Percentiles rank a stretch among this genome's conserved stretches.
phyloP scores from a whole-genome alignment of 2,113 vertebrate species.

The Ceyx margarethae region DNA sequence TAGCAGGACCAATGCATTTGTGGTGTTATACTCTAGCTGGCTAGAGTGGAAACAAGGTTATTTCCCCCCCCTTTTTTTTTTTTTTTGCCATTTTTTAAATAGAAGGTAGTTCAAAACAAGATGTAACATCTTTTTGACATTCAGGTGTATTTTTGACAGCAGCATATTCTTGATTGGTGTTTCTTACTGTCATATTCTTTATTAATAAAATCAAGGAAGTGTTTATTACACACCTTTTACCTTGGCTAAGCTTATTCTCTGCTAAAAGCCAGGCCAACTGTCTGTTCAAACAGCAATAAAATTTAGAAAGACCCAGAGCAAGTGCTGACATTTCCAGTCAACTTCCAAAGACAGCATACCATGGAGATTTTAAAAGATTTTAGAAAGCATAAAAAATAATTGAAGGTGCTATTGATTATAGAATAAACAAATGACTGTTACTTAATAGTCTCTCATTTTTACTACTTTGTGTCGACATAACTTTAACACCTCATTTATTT shows the following conservation, averaged over 20 bases:
- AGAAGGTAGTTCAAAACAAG: not conserved
- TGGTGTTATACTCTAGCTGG: not conserved
- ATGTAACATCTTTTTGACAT: not conserved
- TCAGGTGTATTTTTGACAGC: not conserved
- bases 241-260: not conserved
- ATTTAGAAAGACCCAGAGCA: not conserved
- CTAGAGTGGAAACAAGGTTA: not conserved
- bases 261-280: not conserved
- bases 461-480: rapidly evolving
- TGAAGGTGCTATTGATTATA: not conserved
- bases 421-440: not conserved
- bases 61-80: not conserved
- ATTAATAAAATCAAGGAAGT: not conserved
- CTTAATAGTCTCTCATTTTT: not conserved
- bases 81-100: not conserved
- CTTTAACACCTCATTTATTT: not conserved
- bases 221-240: not conserved
- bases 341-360: not conserved
- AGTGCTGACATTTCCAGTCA: not conserved
- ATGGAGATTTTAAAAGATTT: not conserved
- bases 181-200: not conserved
- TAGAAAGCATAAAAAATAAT: not conserved
- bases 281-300: not conserved
- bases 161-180: not conserved
- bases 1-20: not conserved